phyloP scores from a whole-genome alignment of 1,140 invertebrate species.

The Stenopsyche tienmushanensis region DNA sequence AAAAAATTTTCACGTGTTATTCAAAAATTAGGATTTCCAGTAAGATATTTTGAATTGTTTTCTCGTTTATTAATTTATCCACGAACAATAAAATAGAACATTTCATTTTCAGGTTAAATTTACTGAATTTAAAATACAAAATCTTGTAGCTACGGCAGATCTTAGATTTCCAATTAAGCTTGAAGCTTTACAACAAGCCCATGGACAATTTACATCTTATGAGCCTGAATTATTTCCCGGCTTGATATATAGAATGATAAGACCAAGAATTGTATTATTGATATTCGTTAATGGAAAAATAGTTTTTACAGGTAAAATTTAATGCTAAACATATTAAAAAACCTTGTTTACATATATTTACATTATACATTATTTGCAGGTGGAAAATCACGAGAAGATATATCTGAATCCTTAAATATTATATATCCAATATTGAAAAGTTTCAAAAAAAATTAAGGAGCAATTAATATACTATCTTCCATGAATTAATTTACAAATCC shows the following conservation, averaged over 20 bases:
- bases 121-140: slow-evolving; percentile 97
- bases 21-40: slow-evolving; percentile 95
- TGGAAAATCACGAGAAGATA: slow-evolving; percentile 89
- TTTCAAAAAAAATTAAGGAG: slow-evolving; percentile 78
- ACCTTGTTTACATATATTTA: slow-evolving; percentile 6
- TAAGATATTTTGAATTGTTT: slow-evolving; percentile 53
- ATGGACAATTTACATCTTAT: slow-evolving; percentile 93
- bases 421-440: slow-evolving; percentile 97
- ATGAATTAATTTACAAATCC: too few relatives aligned
- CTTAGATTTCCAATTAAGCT: slow-evolving; percentile 96
- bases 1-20: slow-evolving; percentile 98
- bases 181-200: slow-evolving; percentile 91
- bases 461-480: too few relatives aligned
- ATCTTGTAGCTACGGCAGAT: slow-evolving; percentile 98
- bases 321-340: background rate
- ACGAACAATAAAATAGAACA: background rate
- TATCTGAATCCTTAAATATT: slow-evolving; percentile 92
- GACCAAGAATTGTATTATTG: slow-evolving; percentile 90
- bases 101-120: slow-evolving; percentile 81
- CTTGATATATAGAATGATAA: slow-evolving; percentile 96
- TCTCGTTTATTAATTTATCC: too few relatives aligned
- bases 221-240: slow-evolving; percentile 95
- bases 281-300: slow-evolving; percentile 99
- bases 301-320: slow-evolving; percentile 80
- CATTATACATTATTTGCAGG: slow-evolving; percentile 62